A percentile compares a stretch with the other conserved stretches of the same genome.
Conservation (phyloP, 2,113 vertebrate species). For the Muscicapa adusta region DNA sequence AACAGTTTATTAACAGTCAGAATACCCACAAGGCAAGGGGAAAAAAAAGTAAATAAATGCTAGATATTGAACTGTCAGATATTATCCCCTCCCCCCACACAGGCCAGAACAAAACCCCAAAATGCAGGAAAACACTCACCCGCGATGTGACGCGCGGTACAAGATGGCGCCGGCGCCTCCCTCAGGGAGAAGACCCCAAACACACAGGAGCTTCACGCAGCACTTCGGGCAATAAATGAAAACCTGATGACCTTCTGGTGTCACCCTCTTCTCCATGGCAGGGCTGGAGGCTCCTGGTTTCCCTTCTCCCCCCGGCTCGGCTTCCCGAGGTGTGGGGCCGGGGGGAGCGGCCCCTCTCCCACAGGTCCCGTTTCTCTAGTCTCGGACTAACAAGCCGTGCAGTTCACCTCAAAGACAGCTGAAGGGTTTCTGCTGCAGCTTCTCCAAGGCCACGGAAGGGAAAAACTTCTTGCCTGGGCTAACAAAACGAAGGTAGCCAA, state of each 20-base stretch:
- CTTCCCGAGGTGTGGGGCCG: neutral
- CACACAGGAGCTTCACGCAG: neutral
- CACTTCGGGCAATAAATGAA: neutral
- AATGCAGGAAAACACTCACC: too few relatives aligned
- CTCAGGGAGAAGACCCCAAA: fast-evolving
- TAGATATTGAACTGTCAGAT: neutral
- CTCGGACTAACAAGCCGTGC: too few relatives aligned
- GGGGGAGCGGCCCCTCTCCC: neutral
- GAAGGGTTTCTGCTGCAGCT: neutral
- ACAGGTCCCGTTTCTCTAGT: too few relatives aligned
- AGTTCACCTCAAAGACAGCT: neutral
- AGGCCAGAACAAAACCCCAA: neutral
- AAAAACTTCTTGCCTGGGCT: neutral
- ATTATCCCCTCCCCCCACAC: fast-evolving
- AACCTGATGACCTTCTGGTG: neutral
- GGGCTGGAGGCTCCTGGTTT: neutral
- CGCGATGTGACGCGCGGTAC: fast-evolving
- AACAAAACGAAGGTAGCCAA: neutral
- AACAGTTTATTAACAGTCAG: neutral
- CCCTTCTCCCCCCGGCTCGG: neutral
- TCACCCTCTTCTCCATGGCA: neutral
- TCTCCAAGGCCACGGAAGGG: neutral
- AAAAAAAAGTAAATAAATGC: neutral
- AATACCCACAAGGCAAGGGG: neutral
- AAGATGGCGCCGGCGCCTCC: neutral